Percentiles rank a stretch among this genome's conserved stretches.
Evolutionary conservation across 2,797 vertebrate genomes (phyloP).

Genomic region (Eulemur coronatus): DNA sequence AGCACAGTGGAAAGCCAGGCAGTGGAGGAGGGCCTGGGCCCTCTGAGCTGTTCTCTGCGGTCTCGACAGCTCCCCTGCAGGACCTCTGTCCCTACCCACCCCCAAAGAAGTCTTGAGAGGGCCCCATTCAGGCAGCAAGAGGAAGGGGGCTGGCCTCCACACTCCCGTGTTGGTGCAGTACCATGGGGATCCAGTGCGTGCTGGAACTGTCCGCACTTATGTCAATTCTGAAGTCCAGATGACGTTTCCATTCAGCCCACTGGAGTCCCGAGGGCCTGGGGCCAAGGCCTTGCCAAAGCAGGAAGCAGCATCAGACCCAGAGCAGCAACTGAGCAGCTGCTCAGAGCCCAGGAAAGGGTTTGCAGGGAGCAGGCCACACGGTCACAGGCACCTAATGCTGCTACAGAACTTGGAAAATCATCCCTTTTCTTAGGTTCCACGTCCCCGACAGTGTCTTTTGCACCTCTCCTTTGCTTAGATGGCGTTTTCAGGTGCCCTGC

Average conservation of each 20-base stretch:
- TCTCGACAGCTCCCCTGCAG: neutral
- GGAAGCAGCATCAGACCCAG: neutral
- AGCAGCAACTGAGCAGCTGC: accelerated
- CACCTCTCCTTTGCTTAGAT: neutral
- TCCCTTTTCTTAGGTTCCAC: neutral
- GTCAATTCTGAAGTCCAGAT: neutral
- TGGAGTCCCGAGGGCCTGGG: neutral
- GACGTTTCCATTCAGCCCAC: neutral
- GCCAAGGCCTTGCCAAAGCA: neutral
- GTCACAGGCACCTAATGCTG: neutral
- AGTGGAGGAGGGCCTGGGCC: neutral
- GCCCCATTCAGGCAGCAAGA: neutral
- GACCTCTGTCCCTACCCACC: neutral
- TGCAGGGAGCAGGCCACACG: too few species aligned
- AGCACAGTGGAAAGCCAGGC: neutral
- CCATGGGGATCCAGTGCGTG: accelerated
- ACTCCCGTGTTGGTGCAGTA: accelerated
- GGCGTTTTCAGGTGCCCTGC: neutral
- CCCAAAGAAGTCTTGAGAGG: neutral
- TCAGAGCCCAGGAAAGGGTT: neutral
- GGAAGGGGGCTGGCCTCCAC: neutral
- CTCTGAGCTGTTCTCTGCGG: neutral
- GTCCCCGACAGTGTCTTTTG: neutral
- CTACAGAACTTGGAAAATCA: neutral
- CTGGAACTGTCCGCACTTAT: accelerated